These are phyloP conservation scores for Lochmaea capreae DNA, from an alignment of 2,888 invertebrate species.

Conservation along the genomic window DNA sequence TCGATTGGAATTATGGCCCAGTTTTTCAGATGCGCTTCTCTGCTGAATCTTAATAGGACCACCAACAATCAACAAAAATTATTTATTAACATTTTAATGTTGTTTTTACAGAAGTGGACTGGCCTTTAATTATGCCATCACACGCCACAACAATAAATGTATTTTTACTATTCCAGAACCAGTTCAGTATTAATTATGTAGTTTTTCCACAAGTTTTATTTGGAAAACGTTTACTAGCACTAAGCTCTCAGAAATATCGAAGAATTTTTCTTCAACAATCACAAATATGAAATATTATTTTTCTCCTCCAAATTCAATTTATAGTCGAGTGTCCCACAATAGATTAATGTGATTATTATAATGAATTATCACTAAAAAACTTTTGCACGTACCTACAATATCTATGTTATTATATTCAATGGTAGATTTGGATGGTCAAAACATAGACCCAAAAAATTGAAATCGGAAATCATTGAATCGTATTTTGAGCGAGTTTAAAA, in stretches of 20 bases:
- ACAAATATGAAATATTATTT: too few species aligned
- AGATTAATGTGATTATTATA: too few species aligned
- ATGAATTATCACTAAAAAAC: too few species aligned
- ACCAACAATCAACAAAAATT: slow-evolving; percentile 54
- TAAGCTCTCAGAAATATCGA: too few species aligned
- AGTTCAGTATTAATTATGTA: too few species aligned
- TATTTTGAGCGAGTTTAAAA: not conserved
- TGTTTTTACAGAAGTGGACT: slow-evolving; percentile 24
- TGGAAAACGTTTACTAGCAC: too few species aligned
- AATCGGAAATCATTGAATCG: not conserved
- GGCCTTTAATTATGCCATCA: not conserved
- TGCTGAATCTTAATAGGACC: slow-evolving; percentile 60
- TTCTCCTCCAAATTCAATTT: too few species aligned
- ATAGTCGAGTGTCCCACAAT: too few species aligned
- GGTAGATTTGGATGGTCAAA: not conserved
- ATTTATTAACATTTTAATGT: slow-evolving; percentile 49
- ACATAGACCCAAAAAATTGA: not conserved
- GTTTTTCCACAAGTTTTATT: too few species aligned
- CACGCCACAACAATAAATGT: not conserved
- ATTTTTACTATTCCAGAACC: not conserved
- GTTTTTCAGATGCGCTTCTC: slow-evolving; percentile 53
- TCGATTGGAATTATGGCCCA: slow-evolving; percentile 57
- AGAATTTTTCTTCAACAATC: too few species aligned
- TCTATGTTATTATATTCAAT: too few species aligned
- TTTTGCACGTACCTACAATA: too few species aligned